These are phyloP conservation scores for Hyla sarda DNA, from an alignment of 2,113 vertebrate species.

Conservation along the genomic window DNA sequence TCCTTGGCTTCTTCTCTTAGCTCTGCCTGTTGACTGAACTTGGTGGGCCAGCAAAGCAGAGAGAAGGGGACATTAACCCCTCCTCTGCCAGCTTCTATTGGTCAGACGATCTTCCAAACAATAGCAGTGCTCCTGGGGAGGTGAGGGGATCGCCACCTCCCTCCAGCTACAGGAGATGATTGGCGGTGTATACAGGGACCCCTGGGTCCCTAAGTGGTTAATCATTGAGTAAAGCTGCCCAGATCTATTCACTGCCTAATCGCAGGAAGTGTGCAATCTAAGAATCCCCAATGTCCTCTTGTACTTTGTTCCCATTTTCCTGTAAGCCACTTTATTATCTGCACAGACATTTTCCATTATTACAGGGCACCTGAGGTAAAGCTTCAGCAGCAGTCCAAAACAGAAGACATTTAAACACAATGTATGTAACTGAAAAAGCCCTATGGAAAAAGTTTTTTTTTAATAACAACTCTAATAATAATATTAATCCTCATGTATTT, in stretches of 20 bases:
- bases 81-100: too few relatives aligned
- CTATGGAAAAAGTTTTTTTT: neutral
- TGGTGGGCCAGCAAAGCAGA: too few relatives aligned
- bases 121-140: too few relatives aligned
- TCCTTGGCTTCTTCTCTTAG: too few relatives aligned
- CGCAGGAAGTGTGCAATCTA: slow-evolving; percentile 26
- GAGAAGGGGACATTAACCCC: too few relatives aligned
- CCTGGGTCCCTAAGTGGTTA: too few relatives aligned
- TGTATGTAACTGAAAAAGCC: neutral
- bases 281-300: slow-evolving; percentile 29
- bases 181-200: too few relatives aligned
- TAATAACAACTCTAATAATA: neutral
- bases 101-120: too few relatives aligned
- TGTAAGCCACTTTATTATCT: slow-evolving; percentile 31
- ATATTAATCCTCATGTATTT: neutral
- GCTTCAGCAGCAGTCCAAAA: neutral
- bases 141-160: too few relatives aligned
- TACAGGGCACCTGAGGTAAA: slow-evolving; percentile 35
- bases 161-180: too few relatives aligned
- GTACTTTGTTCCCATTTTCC: slow-evolving; percentile 18
- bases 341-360: neutral
- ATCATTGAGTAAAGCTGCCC: slow-evolving; percentile 46
- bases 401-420: neutral
- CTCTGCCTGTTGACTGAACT: too few relatives aligned
- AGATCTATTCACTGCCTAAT: slow-evolving; percentile 21